These are phyloP conservation scores for Laticauda laticaudata DNA, from an alignment of 2,113 vertebrate species.

Conservation along the genomic window DNA sequence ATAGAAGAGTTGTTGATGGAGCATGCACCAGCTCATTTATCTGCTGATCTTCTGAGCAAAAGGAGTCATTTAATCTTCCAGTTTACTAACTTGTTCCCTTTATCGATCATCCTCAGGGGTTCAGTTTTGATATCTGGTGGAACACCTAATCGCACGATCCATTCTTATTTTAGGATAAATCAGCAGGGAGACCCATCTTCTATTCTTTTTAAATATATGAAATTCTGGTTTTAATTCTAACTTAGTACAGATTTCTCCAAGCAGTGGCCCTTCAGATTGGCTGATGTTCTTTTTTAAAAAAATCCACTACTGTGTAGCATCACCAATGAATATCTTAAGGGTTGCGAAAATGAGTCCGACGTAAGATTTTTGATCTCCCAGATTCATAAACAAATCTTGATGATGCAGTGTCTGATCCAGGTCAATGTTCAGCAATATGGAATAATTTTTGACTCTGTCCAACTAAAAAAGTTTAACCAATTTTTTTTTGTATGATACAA, in stretches of 20 bases:
- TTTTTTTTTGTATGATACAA: not conserved
- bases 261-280: not conserved
- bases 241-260: not conserved
- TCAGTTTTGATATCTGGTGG: not conserved
- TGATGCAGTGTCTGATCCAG: not conserved
- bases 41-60: no score
- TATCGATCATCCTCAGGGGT: not conserved
- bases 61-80: not conserved
- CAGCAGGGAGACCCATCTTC: not conserved
- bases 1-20: no score
- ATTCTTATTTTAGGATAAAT: not conserved
- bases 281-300: not conserved
- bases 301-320: not conserved
- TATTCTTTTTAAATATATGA: not conserved
- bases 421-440: not conserved
- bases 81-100: not conserved
- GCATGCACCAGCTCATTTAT: no score
- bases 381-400: not conserved
- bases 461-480: not conserved
- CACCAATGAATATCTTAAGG: not conserved
- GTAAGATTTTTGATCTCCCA: not conserved
- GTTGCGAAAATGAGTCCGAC: not conserved
- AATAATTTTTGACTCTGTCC: not conserved
- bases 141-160: not conserved
- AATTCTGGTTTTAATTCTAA: not conserved